These are phyloP conservation scores for Athetis lepigone DNA, from an alignment of 2,888 invertebrate genomes.

Conservation along the genomic window DNA sequence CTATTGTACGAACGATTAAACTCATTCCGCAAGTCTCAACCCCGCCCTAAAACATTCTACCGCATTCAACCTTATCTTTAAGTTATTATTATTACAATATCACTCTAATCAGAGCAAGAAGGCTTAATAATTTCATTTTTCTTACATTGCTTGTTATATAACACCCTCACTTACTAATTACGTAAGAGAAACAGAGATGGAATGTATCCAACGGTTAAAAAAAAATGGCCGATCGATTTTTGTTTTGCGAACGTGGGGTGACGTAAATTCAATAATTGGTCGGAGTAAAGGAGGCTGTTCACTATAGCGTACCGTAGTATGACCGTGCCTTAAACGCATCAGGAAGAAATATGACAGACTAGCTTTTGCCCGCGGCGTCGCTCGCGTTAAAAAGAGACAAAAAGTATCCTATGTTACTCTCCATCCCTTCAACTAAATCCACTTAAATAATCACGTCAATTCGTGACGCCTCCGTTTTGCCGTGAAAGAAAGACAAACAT, in stretches of 20 bases:
- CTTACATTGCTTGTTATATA: conserved; percentile 59
- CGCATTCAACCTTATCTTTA: conserved; percentile 47
- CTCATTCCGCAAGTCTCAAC: conserved; percentile 25
- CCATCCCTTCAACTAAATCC: no score
- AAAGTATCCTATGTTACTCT: no score
- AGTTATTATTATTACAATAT: conserved; percentile 48
- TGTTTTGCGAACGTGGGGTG: conserved; percentile 21
- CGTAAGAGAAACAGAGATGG: conserved; percentile 57
- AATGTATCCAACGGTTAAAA: conserved; percentile 41
- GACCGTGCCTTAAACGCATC: no score
- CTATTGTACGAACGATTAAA: conserved; percentile 5
- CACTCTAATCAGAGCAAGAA: conserved; percentile 68
- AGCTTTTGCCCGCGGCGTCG: no score
- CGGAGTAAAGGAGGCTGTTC: no score
- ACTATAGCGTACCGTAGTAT: no score
- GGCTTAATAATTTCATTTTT: conserved; percentile 57
- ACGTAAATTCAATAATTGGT: conserved; percentile 30
- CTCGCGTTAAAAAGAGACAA: no score
- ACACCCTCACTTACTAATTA: conserved; percentile 56
- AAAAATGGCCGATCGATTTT: conserved; percentile 12
- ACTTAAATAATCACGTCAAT: no score
- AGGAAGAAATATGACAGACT: no score
- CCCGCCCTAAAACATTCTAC: conserved; percentile 25
- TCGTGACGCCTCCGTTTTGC: no score
- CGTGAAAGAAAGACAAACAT: no score